Percentiles rank a stretch among this genome's conserved stretches.
These are phyloP conservation scores for Neodiprion lecontei DNA, from an alignment of 1,140 invertebrate genomes.

Conservation along the genomic window DNA sequence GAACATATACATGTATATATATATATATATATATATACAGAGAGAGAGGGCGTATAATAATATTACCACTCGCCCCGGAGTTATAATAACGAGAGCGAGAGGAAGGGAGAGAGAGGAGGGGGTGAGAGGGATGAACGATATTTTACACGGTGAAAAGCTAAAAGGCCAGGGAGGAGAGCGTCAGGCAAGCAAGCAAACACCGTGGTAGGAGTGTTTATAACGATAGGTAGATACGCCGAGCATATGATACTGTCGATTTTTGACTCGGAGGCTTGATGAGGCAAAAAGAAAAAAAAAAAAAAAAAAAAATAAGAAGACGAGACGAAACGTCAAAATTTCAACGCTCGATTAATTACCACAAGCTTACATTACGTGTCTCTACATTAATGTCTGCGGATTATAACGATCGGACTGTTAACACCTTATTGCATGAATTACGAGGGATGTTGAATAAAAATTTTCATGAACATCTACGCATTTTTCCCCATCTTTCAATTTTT, in stretches of 20 bases:
- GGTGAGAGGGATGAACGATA: background rate
- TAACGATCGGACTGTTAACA: no score
- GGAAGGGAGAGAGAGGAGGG: conserved; percentile 15
- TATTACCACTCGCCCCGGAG: no score
- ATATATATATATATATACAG: conserved; percentile 6
- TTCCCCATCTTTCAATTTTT: no score
- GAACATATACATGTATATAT: background rate
- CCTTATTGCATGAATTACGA: no score
- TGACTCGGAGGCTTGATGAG: background rate
- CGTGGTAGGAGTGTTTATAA: background rate
- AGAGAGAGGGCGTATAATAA: background rate
- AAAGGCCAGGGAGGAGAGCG: background rate
- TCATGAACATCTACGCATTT: no score
- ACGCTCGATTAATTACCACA: no score
- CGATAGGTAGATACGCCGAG: background rate
- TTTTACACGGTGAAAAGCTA: background rate
- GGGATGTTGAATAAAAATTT: no score
- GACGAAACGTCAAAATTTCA: no score
- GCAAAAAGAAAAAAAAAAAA: background rate
- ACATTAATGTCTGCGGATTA: no score
- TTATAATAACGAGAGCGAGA: conserved; percentile 10
- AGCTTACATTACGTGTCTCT: no score
- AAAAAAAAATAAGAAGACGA: background rate
- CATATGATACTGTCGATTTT: background rate
- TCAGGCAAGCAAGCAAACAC: no score